phyloP scores from a whole-genome alignment of 1,140 invertebrate genomes.

The Drosophila carrolli region DNA sequence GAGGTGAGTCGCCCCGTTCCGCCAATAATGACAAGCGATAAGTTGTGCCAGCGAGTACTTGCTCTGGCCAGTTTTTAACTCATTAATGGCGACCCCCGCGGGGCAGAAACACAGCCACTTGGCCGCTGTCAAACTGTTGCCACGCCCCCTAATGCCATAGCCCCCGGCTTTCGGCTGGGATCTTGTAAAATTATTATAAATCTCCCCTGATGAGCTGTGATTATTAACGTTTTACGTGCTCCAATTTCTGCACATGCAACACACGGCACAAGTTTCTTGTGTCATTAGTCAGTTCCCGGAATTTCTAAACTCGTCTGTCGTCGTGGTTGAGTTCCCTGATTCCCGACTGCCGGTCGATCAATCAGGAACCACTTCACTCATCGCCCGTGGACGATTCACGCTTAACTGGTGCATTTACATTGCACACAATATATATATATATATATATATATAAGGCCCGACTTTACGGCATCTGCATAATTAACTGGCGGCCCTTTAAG shows the following conservation, averaged over 20 bases:
- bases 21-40: constrained; percentile 82
- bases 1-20: constrained; percentile 61
- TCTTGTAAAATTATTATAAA: constrained; percentile 81
- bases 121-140: constrained; percentile 69
- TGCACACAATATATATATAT: constrained; percentile 23
- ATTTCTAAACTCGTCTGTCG: constrained; percentile 69
- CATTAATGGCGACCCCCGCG: constrained; percentile 76
- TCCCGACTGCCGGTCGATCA: constrained; percentile 55
- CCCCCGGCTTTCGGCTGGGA: constrained; percentile 29
- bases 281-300: constrained; percentile 79
- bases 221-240: constrained; percentile 79
- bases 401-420: constrained; percentile 70
- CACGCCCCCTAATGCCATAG: constrained; percentile 75
- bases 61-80: constrained; percentile 68
- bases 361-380: constrained; percentile 53
- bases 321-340: constrained; percentile 17
- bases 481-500: constrained; percentile 61
- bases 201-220: constrained; percentile 79
- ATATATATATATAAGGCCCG: background rate
- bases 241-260: constrained; percentile 67
- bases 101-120: constrained; percentile 29
- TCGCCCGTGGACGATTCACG: constrained; percentile 69
- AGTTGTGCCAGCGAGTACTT: constrained; percentile 57
- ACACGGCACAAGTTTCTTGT: constrained; percentile 49
- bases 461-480: constrained; percentile 47